phyloP scores from a whole-genome alignment of 23 tunicate species.

The Styela plicata region DNA sequence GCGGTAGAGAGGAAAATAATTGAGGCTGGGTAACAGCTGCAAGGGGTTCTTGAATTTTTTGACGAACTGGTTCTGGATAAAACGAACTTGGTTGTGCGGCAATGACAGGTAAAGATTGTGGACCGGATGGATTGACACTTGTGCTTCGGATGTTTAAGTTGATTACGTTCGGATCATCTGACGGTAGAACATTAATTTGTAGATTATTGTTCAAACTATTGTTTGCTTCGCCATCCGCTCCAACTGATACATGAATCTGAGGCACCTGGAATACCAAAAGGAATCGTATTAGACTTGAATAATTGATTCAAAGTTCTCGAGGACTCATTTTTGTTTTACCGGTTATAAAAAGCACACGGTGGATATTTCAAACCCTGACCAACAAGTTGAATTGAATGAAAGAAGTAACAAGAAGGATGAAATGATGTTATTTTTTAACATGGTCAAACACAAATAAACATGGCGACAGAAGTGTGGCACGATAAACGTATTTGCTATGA shows the following conservation, averaged over 20 bases:
- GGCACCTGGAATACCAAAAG: constrained; percentile 16
- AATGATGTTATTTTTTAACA: too few relatives aligned
- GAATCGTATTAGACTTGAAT: background rate
- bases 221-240: constrained; percentile 20
- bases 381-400: too few relatives aligned
- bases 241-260: constrained; percentile 55
- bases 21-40: background rate
- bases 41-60: background rate
- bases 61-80: background rate
- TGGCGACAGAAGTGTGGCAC: too few relatives aligned
- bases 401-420: too few relatives aligned
- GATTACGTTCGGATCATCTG: constrained; percentile 86
- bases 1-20: background rate
- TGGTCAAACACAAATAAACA: too few relatives aligned
- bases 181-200: constrained; percentile 75
- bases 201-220: constrained; percentile 46
- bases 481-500: too few relatives aligned
- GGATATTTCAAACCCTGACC: too few relatives aligned
- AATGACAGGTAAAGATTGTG: constrained; percentile 19
- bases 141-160: constrained; percentile 56
- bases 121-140: constrained; percentile 12
- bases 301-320: too few relatives aligned
- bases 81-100: background rate
- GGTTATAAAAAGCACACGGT: too few relatives aligned
- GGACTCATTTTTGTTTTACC: too few relatives aligned